Conservation (phyloP, 2,888 invertebrate species). For the Lobophora halterata region DNA sequence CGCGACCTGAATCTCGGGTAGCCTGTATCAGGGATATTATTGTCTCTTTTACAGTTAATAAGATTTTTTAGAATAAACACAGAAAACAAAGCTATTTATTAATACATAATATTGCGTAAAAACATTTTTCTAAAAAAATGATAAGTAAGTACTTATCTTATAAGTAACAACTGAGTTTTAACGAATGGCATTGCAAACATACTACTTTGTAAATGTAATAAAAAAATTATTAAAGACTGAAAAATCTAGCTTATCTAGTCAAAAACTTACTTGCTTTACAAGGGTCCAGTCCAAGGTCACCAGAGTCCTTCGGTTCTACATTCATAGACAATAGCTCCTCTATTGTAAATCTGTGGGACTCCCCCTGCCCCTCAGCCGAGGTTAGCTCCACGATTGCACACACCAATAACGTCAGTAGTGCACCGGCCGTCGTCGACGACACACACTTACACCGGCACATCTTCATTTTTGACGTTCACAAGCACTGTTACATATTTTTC, state of each 20-base stretch:
- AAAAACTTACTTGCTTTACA: slow-evolving; percentile 90
- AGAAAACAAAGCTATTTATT: no score
- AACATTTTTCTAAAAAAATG: no score
- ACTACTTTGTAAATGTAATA: not conserved
- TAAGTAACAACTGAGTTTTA: no score
- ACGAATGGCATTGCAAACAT: not conserved
- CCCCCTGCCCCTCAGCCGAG: slow-evolving; percentile 55
- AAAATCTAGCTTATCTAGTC: not conserved
- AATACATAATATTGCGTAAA: no score
- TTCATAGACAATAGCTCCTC: slow-evolving; percentile 83
- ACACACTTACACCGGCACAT: slow-evolving; percentile 50
- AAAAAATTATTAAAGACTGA: not conserved
- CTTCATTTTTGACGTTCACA: slow-evolving; percentile 48
- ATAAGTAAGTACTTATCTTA: no score
- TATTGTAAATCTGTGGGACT: slow-evolving; percentile 81
- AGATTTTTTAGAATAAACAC: no score
- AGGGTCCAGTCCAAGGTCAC: slow-evolving; percentile 90
- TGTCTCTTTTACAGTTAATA: no score
- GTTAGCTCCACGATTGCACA: slow-evolving; percentile 44
- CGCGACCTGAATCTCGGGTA: no score
- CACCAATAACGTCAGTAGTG: slow-evolving; percentile 51
- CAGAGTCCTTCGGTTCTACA: slow-evolving; percentile 85
- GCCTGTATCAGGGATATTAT: no score
- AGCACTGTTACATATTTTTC: slow-evolving; percentile 60
- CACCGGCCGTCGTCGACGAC: slow-evolving; percentile 44